Conservation (phyloP, 2,888 invertebrate species). For the Drymonia ruficornis region DNA sequence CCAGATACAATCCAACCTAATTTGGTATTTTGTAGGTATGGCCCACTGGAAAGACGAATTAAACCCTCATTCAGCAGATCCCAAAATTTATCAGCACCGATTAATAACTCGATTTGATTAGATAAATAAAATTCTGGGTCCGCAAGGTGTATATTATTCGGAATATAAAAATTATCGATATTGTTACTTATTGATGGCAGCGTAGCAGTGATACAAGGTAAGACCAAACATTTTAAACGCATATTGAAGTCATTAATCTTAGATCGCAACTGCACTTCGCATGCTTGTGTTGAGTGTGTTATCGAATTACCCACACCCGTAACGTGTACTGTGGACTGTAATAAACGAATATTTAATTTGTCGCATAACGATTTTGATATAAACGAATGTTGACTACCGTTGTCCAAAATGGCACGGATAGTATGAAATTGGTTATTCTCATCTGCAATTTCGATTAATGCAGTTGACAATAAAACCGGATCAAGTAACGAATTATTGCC, state of each 20-base stretch:
- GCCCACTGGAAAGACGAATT: slow-evolving; percentile 12
- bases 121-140: slow-evolving; percentile 15
- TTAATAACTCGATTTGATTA: slow-evolving; percentile 13
- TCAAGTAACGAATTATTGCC: slow-evolving; percentile 11
- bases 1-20: slow-evolving; percentile 26
- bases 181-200: slow-evolving; percentile 10
- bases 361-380: slow-evolving; percentile 15
- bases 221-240: slow-evolving; percentile 21
- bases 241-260: slow-evolving; percentile 15
- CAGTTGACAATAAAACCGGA: slow-evolving; percentile 29
- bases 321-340: slow-evolving; percentile 22
- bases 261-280: slow-evolving; percentile 17
- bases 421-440: slow-evolving; percentile 18
- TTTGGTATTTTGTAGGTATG: slow-evolving; percentile 17
- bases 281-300: slow-evolving; percentile 19
- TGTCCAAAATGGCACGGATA: slow-evolving; percentile 24
- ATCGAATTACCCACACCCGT: slow-evolving; percentile 24
- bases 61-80: slow-evolving; percentile 12
- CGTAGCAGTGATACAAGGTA: slow-evolving; percentile 14
- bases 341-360: slow-evolving; percentile 13
- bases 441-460: slow-evolving; percentile 23
- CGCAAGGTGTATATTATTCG: slow-evolving; percentile 16
- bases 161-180: slow-evolving; percentile 8
- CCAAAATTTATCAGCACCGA: slow-evolving; percentile 21
- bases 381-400: slow-evolving; percentile 29